A percentile compares a stretch with the other conserved stretches of the same genome.
Evolutionary conservation across 2,797 vertebrate genomes (phyloP).

Genomic region (Notamacropus eugenii): DNA sequence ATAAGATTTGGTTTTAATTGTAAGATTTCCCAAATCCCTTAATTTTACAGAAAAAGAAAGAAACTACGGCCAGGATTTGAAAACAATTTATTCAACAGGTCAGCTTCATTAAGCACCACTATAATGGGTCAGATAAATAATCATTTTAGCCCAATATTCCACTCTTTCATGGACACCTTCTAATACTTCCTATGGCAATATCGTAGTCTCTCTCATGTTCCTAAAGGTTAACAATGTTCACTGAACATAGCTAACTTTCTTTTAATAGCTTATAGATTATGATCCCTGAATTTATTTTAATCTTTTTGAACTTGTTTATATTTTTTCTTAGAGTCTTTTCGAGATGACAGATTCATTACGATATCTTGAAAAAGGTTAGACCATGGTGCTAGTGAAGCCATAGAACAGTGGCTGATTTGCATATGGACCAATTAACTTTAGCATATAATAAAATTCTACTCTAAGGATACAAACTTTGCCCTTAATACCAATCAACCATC

Average conservation of each 20-base stretch:
- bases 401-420: neutral
- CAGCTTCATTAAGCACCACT: neutral
- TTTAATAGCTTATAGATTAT: neutral
- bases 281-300: slow-evolving; percentile 10
- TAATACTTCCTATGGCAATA: neutral
- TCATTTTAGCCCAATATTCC: neutral
- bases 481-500: neutral
- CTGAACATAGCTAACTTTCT: neutral
- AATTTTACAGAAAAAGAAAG: neutral
- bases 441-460: neutral
- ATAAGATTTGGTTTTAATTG: neutral
- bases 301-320: neutral
- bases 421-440: neutral
- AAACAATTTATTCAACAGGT: neutral
- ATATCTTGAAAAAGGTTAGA: slow-evolving; percentile 30
- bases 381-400: neutral
- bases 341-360: neutral
- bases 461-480: neutral
- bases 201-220: neutral
- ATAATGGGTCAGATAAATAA: neutral
- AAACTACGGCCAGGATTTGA: neutral
- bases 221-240: neutral
- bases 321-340: neutral
- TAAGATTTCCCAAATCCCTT: too few relatives aligned
- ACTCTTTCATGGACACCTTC: neutral